These are phyloP conservation scores for Dendroctonus ponderosae DNA, from an alignment of 1,140 invertebrate genomes.

Conservation along the genomic window DNA sequence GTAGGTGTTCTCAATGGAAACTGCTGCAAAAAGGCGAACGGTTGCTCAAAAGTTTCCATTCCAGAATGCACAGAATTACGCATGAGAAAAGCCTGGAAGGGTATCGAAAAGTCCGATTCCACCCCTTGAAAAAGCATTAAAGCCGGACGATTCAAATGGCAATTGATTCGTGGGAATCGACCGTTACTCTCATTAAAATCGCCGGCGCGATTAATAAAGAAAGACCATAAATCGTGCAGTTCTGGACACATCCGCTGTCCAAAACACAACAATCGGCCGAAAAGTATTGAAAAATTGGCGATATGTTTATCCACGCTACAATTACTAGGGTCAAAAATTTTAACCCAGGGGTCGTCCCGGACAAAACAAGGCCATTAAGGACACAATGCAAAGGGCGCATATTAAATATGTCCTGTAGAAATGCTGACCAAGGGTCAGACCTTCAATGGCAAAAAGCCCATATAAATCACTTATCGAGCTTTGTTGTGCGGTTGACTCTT, in stretches of 20 bases:
- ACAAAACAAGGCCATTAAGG: conserved; percentile 41
- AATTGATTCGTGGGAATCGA: conserved; percentile 22
- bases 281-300: conserved; percentile 50
- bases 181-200: conserved; percentile 29
- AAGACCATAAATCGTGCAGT: conserved; percentile 33
- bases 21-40: too few species aligned
- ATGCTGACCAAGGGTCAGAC: conserved; percentile 50
- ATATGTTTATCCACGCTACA: conserved; percentile 48
- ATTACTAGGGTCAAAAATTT: conserved; percentile 50
- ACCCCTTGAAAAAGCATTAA: neutral
- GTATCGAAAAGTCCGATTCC: too few species aligned
- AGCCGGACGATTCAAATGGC: neutral
- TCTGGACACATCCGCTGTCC: conserved; percentile 19
- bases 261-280: conserved; percentile 22
- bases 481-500: conserved; percentile 51
- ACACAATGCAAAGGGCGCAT: conserved; percentile 42
- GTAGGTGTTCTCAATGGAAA: too few species aligned
- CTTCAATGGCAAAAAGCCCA: conserved; percentile 45
- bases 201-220: conserved; percentile 18
- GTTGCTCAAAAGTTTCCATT: too few species aligned
- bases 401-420: conserved; percentile 44
- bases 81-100: too few species aligned
- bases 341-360: conserved; percentile 44
- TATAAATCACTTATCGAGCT: conserved; percentile 50
- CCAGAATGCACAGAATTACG: too few species aligned